Conservation (phyloP, 2,797 vertebrate species). For the Fistularia commersonii region DNA sequence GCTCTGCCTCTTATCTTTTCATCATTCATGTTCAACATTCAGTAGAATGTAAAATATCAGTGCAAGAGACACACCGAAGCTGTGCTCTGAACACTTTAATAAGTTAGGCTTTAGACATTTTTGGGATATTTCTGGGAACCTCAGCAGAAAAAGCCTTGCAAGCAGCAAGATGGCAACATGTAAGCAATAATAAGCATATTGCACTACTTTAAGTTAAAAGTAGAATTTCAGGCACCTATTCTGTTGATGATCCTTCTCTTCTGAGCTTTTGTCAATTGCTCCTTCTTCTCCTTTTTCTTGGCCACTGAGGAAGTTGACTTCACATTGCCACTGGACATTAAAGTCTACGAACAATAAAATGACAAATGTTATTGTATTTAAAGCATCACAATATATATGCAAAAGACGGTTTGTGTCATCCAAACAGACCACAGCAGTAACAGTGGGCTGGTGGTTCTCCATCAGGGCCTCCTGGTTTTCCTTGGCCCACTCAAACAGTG, state of each 20-base stretch:
- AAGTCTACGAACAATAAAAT: constrained; percentile 62
- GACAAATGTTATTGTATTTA: not conserved
- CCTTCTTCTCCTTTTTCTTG: constrained; percentile 96
- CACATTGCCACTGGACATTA: constrained; percentile 71
- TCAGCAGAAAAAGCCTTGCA: too few relatives aligned
- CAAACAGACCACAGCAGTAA: constrained; percentile 76
- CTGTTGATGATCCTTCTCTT: constrained; percentile 89
- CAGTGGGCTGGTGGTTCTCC: constrained; percentile 86
- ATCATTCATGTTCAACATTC: too few relatives aligned
- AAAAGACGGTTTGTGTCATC: not conserved
- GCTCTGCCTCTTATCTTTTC: too few relatives aligned
- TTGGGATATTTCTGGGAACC: too few relatives aligned
- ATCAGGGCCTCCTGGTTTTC: constrained; percentile 91
- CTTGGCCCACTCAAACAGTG: constrained; percentile 95
- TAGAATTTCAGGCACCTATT: constrained; percentile 72
- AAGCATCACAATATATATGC: not conserved
- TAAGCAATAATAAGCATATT: too few relatives aligned
- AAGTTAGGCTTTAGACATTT: too few relatives aligned
- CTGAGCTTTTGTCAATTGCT: constrained; percentile 95
- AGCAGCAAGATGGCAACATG: too few relatives aligned
- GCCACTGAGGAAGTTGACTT: constrained; percentile 48
- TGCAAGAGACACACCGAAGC: too few relatives aligned
- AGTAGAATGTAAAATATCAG: too few relatives aligned
- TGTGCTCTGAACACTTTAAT: too few relatives aligned
- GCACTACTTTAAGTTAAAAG: too few relatives aligned